Conservation (phyloP, 1,140 invertebrate genomes). For the Kradibia gibbosae region DNA sequence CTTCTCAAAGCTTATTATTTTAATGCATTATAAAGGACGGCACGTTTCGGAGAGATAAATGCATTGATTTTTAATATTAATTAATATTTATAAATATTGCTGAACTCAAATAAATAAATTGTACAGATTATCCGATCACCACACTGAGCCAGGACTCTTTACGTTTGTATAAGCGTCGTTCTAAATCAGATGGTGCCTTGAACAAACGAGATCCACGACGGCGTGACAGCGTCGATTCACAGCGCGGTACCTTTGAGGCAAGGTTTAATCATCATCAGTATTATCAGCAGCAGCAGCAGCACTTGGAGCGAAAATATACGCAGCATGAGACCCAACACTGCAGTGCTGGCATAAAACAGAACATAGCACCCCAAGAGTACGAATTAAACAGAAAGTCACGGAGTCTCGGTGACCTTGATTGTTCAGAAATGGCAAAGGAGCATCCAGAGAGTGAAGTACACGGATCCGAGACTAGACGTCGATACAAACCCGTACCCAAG, state of each 20-base stretch:
- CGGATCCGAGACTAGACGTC: not conserved
- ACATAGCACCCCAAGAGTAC: not conserved
- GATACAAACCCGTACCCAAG: slow-evolving; percentile 48
- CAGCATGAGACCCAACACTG: slow-evolving; percentile 14
- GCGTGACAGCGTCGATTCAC: slow-evolving; percentile 27
- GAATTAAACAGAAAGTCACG: slow-evolving; percentile 37
- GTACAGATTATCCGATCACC: slow-evolving; percentile 27
- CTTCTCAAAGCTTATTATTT: no score
- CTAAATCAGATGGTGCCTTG: slow-evolving; percentile 59
- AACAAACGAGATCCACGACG: slow-evolving; percentile 46
- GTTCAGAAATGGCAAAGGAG: slow-evolving; percentile 30
- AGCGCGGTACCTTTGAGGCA: not conserved
- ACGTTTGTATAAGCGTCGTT: slow-evolving; percentile 52
- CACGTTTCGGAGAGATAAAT: no score
- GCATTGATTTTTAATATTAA: no score
- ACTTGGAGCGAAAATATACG: slow-evolving; percentile 32
- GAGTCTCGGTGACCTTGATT: slow-evolving; percentile 47
- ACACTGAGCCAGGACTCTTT: slow-evolving; percentile 48
- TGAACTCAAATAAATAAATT: not conserved
- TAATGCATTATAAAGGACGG: no score
- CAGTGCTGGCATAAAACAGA: not conserved
- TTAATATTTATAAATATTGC: no score
- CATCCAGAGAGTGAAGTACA: not conserved
- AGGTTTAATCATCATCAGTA: not conserved
- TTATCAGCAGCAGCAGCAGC: not conserved